A percentile compares a stretch with the other conserved stretches of the same genome.
Conservation (phyloP, 2,888 invertebrate genomes). For the Dynastes hyllus region DNA sequence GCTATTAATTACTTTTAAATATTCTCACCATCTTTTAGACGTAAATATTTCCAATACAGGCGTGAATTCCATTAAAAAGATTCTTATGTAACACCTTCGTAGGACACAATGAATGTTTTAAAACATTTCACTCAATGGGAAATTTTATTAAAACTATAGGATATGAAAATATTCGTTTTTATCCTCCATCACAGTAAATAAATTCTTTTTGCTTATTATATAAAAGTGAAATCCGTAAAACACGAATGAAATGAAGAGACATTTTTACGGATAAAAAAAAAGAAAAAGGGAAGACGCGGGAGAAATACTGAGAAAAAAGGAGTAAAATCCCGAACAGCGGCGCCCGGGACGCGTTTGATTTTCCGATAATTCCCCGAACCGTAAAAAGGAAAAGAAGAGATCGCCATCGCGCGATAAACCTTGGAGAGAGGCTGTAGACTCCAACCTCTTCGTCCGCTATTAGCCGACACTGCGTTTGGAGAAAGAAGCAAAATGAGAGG, state of each 20-base stretch:
- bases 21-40: too few relatives aligned
- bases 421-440: not conserved
- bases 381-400: slow-evolving; percentile 15
- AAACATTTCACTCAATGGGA: too few relatives aligned
- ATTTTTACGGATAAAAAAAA: not conserved
- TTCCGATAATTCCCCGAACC: slow-evolving; percentile 4
- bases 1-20: too few relatives aligned
- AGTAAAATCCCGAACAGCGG: not conserved
- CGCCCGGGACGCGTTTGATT: slow-evolving; percentile 1
- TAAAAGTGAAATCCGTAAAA: not conserved
- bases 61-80: too few relatives aligned
- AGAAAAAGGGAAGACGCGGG: not conserved
- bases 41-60: too few relatives aligned
- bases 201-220: not conserved
- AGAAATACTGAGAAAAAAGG: not conserved
- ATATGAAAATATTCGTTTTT: too few relatives aligned
- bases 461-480: not conserved
- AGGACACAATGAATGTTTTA: not conserved
- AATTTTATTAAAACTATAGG: too few relatives aligned
- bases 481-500: not conserved
- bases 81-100: not conserved
- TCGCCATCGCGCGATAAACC: not conserved
- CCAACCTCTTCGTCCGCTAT: not conserved
- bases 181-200: too few relatives aligned
- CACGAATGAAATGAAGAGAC: not conserved